phyloP scores from a whole-genome alignment of 2,113 vertebrate species.

The Centropus bengalensis region DNA sequence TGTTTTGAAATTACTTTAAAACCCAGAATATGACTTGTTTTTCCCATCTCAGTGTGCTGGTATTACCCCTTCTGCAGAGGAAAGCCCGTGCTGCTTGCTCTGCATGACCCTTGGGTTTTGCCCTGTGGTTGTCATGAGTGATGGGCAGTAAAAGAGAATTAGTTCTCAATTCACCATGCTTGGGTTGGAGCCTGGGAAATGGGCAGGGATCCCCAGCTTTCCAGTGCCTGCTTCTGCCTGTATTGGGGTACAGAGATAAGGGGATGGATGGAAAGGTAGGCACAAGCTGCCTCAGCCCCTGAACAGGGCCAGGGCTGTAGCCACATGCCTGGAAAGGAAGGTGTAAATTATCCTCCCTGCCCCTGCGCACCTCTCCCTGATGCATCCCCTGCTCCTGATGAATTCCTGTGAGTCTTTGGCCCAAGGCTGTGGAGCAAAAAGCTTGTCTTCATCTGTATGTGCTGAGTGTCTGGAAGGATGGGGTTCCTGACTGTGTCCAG shows the following conservation, averaged over 20 bases:
- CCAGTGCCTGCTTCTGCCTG: neutral
- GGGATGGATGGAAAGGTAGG: neutral
- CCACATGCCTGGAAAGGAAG: neutral
- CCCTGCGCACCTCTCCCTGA: neutral
- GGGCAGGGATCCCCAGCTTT: fast-evolving
- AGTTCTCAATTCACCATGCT: neutral
- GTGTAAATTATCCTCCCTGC: neutral
- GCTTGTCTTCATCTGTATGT: neutral
- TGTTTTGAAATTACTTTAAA: neutral
- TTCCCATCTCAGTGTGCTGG: neutral
- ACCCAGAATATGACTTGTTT: neutral
- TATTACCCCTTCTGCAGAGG: neutral
- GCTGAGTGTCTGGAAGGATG: neutral
- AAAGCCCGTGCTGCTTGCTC: neutral
- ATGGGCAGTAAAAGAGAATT: neutral
- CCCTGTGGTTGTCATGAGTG: neutral
- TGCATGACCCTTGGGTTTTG: fast-evolving
- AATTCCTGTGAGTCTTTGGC: neutral
- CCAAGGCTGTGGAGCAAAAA: neutral
- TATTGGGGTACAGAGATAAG: neutral
- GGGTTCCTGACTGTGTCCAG: neutral
- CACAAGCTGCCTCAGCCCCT: neutral
- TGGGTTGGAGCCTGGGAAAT: neutral
- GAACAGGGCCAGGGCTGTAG: neutral
- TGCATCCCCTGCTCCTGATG: neutral